These are phyloP conservation scores for Hemiscyllium ocellatum DNA, from an alignment of 2,113 vertebrate genomes.

Conservation along the genomic window DNA sequence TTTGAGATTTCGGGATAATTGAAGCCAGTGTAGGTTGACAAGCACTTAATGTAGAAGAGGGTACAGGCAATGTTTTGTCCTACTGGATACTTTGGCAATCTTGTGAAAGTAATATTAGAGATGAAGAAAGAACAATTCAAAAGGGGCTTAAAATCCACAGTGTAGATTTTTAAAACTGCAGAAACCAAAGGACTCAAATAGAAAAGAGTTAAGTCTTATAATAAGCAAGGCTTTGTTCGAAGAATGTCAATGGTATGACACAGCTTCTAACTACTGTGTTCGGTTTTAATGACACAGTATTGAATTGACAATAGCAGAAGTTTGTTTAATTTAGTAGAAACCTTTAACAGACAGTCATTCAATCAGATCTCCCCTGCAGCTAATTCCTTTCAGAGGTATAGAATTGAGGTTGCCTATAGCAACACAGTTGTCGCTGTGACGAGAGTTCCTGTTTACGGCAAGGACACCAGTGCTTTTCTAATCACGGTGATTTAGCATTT, in stretches of 20 bases:
- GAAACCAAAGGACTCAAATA: background rate
- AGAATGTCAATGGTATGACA: background rate
- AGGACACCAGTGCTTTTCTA: slow-evolving; percentile 13
- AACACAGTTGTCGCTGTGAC: slow-evolving; percentile 39
- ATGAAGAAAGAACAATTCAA: background rate
- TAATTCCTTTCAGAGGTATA: slow-evolving; percentile 1
- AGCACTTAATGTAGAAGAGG: background rate
- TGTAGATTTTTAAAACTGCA: background rate
- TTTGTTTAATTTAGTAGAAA: slow-evolving; percentile 18
- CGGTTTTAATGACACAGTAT: background rate
- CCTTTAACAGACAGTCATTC: slow-evolving; percentile 22
- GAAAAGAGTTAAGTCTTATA: background rate
- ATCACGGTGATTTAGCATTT: background rate
- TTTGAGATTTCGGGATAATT: background rate
- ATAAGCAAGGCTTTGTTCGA: slow-evolving; percentile 5
- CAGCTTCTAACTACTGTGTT: background rate
- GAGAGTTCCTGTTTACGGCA: background rate
- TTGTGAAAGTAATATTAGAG: background rate
- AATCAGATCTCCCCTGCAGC: slow-evolving; percentile 25
- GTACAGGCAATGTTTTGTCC: background rate
- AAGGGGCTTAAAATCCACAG: background rate
- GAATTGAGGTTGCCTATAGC: slow-evolving; percentile 37
- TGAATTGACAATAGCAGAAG: background rate
- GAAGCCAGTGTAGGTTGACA: background rate
- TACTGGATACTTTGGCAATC: background rate